These are phyloP conservation scores for Melanotaenia duboulayi DNA, from an alignment of 2,113 vertebrate species.

Conservation along the genomic window DNA sequence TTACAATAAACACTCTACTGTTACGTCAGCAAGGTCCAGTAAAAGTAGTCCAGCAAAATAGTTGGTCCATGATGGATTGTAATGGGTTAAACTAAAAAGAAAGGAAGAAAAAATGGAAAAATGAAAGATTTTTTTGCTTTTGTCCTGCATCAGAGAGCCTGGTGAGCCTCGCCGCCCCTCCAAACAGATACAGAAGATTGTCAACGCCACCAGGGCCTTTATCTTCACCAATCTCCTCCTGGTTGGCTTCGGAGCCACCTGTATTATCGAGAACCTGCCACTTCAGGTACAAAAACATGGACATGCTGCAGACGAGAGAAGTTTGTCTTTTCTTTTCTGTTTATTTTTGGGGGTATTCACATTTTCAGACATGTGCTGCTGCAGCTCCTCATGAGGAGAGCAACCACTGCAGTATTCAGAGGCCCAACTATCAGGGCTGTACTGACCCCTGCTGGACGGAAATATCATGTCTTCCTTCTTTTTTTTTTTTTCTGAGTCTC, in stretches of 20 bases:
- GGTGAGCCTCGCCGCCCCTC: conserved; percentile 87
- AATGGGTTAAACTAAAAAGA: not conserved
- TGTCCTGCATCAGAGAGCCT: conserved; percentile 79
- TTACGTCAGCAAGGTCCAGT: too few species aligned
- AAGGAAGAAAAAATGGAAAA: not conserved
- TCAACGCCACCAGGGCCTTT: conserved; percentile 93
- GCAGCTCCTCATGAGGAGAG: not conserved
- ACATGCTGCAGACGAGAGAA: not conserved
- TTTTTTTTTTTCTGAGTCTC: conserved; percentile 5
- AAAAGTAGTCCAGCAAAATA: too few species aligned
- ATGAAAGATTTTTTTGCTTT: not conserved
- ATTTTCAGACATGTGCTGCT: conserved; percentile 30
- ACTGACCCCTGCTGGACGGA: conserved; percentile 67
- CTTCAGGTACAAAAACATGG: conserved; percentile 85
- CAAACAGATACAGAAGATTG: conserved; percentile 93
- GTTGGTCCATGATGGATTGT: too few species aligned
- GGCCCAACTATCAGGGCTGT: conserved; percentile 1
- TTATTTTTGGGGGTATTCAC: not conserved
- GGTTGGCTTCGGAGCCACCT: conserved; percentile 92
- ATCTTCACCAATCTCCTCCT: conserved; percentile 96
- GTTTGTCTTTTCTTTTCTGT: not conserved
- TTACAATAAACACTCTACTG: too few species aligned
- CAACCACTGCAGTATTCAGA: conserved; percentile 51
- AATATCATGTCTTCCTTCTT: not conserved
- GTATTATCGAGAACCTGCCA: conserved; percentile 88